Evolutionary conservation across 2,113 vertebrate species (phyloP), one percentile per base, ranked within the genome.

Genomic region (Silurus glanis): DNA sequence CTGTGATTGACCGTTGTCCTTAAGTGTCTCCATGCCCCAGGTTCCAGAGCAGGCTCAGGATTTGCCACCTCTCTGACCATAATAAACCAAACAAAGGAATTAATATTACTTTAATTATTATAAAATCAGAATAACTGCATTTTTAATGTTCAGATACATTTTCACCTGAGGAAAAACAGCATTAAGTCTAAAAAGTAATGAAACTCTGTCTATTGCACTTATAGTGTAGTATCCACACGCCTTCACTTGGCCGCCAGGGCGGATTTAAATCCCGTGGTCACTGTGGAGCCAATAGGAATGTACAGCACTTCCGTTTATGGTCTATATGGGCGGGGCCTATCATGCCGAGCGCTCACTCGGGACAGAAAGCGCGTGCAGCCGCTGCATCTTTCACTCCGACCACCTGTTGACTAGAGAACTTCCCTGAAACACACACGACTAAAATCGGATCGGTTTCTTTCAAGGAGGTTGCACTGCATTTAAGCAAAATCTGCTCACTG

Each of bases 211-310:
- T n/a, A 76, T 53, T 76, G 14, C 0, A 78, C 51, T 8, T 56
- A 1, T 16, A 16, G 8, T 47, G 3, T 47, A 2, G 9, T 5
- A 58, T 19, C 25, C 55, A 12, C n/a, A 62, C 83, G 64, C 62
- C 53, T 84, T 64, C 49, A 72, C 84, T 74, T 62, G 82, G 28
- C 67, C 21, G 14, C 0, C 59, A 64, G 62, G 72, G 55, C 45
- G 7, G 51, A 69, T 74, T 78, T 53, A 5, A 62, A 75, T 84
- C 87, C 85, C 84, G 86, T 90, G 89, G 53, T 67, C 53, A 55
- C 9, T 83, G 69, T 64, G 85, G 47, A 81, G 78, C 87, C 88
- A 90, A 90, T 91, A 25, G 71, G 58, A 82, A 84, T 66, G 51
- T 37, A 49, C 23, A 10, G 7, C 78, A n/a, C 64, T n/a, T 66